These are phyloP conservation scores for Panulirus ornatus DNA, from an alignment of 1,140 invertebrate genomes.

Conservation along the genomic window DNA sequence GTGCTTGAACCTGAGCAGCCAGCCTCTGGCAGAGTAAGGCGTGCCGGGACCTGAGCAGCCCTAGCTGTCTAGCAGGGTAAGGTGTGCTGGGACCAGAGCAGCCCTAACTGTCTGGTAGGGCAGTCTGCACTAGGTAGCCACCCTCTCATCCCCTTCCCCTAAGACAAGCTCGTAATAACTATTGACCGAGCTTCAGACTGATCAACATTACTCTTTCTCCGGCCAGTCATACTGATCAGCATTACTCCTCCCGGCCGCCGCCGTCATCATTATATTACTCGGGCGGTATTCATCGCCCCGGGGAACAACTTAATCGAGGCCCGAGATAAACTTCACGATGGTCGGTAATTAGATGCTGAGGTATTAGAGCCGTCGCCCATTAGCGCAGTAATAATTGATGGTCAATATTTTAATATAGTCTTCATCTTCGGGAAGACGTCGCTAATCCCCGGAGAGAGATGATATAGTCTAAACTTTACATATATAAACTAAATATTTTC, in stretches of 20 bases:
- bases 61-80: too few species aligned
- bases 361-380: slow-evolving; percentile 19
- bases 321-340: slow-evolving; percentile 3
- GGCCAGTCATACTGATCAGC: background rate
- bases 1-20: too few species aligned
- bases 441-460: too few species aligned
- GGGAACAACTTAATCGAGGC: background rate
- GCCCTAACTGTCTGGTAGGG: too few species aligned
- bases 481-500: too few species aligned
- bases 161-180: slow-evolving; percentile 9
- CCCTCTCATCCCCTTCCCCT: background rate
- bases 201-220: background rate
- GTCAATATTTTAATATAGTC: slow-evolving; percentile 36
- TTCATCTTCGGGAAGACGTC: too few species aligned
- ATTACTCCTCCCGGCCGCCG: background rate
- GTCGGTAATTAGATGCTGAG: slow-evolving; percentile 39
- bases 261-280: background rate
- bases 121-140: too few species aligned
- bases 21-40: too few species aligned
- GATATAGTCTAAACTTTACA: too few species aligned
- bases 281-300: background rate
- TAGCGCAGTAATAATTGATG: slow-evolving; percentile 35
- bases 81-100: too few species aligned
- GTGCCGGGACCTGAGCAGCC: too few species aligned
- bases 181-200: background rate